A percentile compares a stretch with the other conserved stretches of the same genome.
Conservation (phyloP, 2,113 vertebrate species). For the Casuarius casuarius region DNA sequence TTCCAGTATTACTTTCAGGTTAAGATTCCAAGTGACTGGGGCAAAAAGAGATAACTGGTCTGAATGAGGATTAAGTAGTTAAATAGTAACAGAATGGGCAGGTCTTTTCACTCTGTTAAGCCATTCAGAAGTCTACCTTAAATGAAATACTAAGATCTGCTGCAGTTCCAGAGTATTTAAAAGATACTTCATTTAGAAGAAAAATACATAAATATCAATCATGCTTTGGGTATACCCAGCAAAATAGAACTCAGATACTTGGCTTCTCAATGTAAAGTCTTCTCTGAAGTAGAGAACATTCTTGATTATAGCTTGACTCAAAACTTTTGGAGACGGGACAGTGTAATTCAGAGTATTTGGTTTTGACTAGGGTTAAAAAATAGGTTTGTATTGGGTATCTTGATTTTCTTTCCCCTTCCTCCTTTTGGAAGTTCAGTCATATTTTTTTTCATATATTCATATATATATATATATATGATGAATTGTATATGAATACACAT, state of each 20-base stretch:
- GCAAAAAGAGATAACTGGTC: not conserved
- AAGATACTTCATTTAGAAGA: not conserved
- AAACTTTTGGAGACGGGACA: not conserved
- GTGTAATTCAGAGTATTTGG: not conserved
- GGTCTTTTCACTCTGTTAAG: not conserved
- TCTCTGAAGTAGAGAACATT: not conserved
- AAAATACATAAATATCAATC: not conserved
- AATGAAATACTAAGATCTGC: not conserved
- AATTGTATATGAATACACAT: not conserved
- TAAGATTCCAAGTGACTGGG: not conserved
- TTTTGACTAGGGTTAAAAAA: not conserved
- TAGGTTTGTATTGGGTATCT: rapidly evolving
- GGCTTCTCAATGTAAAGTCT: not conserved
- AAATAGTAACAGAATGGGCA: not conserved
- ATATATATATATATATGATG: no score
- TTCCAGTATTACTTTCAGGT: not conserved
- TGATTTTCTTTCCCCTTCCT: not conserved
- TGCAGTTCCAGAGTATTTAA: not conserved
- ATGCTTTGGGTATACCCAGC: not conserved
- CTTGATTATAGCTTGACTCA: not conserved
- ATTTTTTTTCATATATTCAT: not conserved
- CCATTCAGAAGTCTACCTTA: not conserved
- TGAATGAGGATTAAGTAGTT: not conserved
- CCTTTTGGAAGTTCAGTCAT: not conserved
- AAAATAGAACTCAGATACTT: not conserved